Evolutionary conservation across 2,113 vertebrate species (phyloP).

Genomic region (Oenanthe oenanthe): DNA sequence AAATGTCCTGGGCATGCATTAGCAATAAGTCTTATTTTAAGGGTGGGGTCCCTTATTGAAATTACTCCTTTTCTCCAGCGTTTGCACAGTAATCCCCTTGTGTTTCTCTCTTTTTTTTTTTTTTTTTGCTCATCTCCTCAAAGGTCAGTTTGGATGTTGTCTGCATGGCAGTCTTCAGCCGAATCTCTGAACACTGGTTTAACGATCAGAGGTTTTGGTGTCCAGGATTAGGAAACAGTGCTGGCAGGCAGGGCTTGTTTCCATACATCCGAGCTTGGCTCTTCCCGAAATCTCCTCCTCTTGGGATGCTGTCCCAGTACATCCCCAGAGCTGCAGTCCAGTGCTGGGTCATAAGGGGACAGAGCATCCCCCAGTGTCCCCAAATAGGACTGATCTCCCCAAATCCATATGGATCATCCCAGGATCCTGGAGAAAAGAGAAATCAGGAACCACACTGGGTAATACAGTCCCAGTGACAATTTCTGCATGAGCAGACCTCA

Average conservation of each 20-base stretch:
- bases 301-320: not conserved
- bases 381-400: not conserved
- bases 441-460: not conserved
- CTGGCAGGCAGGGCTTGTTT: conserved; percentile 39
- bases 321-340: not conserved
- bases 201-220: conserved; percentile 15
- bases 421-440: not conserved
- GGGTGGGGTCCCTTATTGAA: conserved; percentile 43
- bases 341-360: not conserved
- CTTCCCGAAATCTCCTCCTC: conserved; percentile 5
- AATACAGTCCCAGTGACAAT: not conserved
- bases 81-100: conserved; percentile 48
- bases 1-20: conserved; percentile 33
- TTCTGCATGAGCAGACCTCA: not conserved
- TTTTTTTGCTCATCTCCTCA: not conserved
- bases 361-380: not conserved
- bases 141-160: conserved; percentile 49
- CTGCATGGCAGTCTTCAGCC: conserved; percentile 44
- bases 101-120: not conserved
- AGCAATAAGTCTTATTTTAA: conserved; percentile 24
- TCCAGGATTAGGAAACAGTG: conserved; percentile 23
- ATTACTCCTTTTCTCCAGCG: not conserved
- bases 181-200: conserved; percentile 6
- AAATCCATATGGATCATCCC: not conserved
- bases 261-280: not conserved